Percentiles rank a stretch among this genome's conserved stretches.
Conservation (phyloP, 2,888 invertebrate species). For the Ischnus inquisitorius region DNA sequence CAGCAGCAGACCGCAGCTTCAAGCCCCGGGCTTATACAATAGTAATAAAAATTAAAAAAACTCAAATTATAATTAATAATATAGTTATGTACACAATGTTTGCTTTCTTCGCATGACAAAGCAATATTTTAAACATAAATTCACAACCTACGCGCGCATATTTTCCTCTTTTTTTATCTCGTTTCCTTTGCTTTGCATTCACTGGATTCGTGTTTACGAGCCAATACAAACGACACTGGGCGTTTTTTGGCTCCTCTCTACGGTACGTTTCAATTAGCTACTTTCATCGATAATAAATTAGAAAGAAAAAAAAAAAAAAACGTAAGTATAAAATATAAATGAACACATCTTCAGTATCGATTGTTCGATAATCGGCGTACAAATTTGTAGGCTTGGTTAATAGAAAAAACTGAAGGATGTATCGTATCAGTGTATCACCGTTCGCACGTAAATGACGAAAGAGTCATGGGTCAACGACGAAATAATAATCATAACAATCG, state of each 20-base stretch:
- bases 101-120: conserved; percentile 77
- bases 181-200: conserved; percentile 53
- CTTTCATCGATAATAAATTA: conserved; percentile 76
- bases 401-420: conserved; percentile 55
- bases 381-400: conserved; percentile 27
- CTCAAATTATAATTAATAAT: conserved; percentile 63
- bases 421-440: conserved; percentile 39
- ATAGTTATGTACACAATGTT: conserved; percentile 77
- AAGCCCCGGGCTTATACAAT: conserved; percentile 52
- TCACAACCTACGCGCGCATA: conserved; percentile 83
- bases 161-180: conserved; percentile 53
- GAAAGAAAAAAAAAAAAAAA: conserved; percentile 66
- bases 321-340: conserved; percentile 28
- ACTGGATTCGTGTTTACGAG: conserved; percentile 69
- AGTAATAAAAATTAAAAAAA: conserved; percentile 59
- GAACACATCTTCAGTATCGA: conserved; percentile 31
- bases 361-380: conserved; percentile 32
- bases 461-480: conserved; percentile 27
- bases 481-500: conserved; percentile 12
- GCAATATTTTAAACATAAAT: conserved; percentile 78
- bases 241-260: conserved; percentile 63
- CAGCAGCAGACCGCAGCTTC: conserved; percentile 51
- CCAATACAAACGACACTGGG: conserved; percentile 35
- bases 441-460: conserved; percentile 8
- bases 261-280: conserved; percentile 72